A percentile compares a stretch with the other conserved stretches of the same genome.
Conservation (phyloP, 2,113 vertebrate species). For the Manacus vitellinus region DNA sequence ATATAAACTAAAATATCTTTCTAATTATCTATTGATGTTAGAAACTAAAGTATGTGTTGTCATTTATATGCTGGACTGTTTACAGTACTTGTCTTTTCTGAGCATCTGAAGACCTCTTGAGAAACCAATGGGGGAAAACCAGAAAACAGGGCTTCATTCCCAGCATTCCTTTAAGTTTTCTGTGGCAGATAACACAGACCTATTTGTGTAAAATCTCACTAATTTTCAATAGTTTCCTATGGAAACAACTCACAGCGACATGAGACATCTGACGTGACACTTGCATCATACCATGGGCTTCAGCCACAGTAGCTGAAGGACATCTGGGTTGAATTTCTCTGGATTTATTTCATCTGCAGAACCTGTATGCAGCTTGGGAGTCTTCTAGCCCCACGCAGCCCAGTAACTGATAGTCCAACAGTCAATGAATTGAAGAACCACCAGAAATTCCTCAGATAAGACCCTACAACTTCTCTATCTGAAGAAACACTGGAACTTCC, state of each 20-base stretch:
- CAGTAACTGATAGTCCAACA: neutral
- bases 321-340: neutral
- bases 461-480: neutral
- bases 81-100: constrained; percentile 61
- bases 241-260: neutral
- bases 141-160: constrained; percentile 69
- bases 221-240: neutral
- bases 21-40: constrained; percentile 25
- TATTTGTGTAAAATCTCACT: neutral
- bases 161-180: constrained; percentile 57
- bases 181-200: constrained; percentile 2
- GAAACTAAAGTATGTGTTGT: constrained; percentile 12
- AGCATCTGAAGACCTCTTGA: constrained; percentile 47
- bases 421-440: neutral
- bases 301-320: neutral
- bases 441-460: constrained; percentile 27
- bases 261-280: neutral
- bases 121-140: constrained; percentile 23
- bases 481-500: neutral
- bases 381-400: neutral
- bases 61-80: constrained; percentile 51
- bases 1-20: constrained; percentile 29
- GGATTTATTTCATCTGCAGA: neutral
- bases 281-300: neutral
- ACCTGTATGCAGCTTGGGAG: neutral